Conservation (phyloP, 2,113 vertebrate species). For the Leptodactylus fuscus region DNA sequence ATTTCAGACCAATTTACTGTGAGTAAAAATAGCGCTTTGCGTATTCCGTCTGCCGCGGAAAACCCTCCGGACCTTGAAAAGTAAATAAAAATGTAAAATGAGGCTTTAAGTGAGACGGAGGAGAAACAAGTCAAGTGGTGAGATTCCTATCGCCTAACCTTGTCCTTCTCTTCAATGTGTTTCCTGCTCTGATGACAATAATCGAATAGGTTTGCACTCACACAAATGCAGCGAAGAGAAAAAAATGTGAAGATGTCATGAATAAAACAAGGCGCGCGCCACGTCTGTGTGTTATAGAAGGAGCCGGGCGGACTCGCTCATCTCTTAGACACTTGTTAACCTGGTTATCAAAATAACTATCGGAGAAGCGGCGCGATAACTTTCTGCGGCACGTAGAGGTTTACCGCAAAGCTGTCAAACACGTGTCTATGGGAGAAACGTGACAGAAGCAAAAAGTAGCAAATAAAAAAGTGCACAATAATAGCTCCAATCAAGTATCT, state of each 20-base stretch:
- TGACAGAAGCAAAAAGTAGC: not conserved
- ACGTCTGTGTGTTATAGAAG: not conserved
- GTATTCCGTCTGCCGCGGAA: not conserved
- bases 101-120: constrained; percentile 25
- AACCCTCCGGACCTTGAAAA: constrained; percentile 39
- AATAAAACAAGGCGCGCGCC: constrained; percentile 13
- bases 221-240: not conserved
- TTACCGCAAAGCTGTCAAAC: not conserved
- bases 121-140: constrained; percentile 50
- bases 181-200: constrained; percentile 42
- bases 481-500: not conserved
- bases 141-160: constrained; percentile 32
- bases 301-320: not conserved
- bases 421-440: not conserved
- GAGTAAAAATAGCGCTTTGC: constrained; percentile 16
- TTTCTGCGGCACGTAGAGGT: not conserved
- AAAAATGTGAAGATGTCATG: constrained; percentile 37
- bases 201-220: constrained; percentile 35
- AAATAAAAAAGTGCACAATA: not conserved
- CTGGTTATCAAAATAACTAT: constrained; percentile 10
- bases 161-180: constrained; percentile 2
- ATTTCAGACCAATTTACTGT: no score
- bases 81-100: constrained; percentile 55
- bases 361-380: not conserved
- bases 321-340: constrained; percentile 25